Evolutionary conservation across 2,888 invertebrate genomes (phyloP), one percentile per base, ranked within the genome.

Genomic region (Odontomyia ornata): DNA sequence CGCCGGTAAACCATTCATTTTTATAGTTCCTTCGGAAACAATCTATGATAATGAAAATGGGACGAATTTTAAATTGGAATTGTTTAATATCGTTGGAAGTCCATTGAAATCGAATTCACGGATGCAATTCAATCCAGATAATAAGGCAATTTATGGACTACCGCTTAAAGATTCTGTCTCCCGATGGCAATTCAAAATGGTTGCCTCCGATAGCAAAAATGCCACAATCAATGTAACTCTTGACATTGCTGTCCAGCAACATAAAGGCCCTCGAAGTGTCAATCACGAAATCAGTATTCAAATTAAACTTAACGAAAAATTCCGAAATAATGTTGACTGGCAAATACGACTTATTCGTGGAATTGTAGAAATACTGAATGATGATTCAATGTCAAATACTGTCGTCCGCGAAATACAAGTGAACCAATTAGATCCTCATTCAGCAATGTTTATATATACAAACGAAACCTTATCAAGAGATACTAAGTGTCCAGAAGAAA

Each of bases 71-170:
- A 90, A 91, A 13, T 89, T 95, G 82, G 90, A 91, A 60, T 89
- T 96, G 82, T 89, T 92, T 80, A 91, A 93, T 81, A 91, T 91
- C 7, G 91, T n/a, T n/a, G n/a, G n/a, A n/a, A n/a, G n/a, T n/a
- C n/a, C n/a, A n/a, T n/a, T n/a, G n/a, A n/a, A n/a, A 82, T 88
- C 89, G 71, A 89, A 89, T 77, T 94, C 93, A 3, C 97, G 97
- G 96, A 89, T 97, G 79, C 94, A 95, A 84, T 95, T 96, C 83
- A 92, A 96, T 86, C 89, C 91, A 0, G 87, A 89, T 43, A 91
- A 90, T 9, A 91, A 93, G 81, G 93, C 93, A 85, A 90, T 97
- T 81, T 94, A 95, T 85, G 96, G 95, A 85, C n/a, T n/a, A n/a
- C n/a, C n/a, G n/a, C n/a, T n/a, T 81, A 91, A 92, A 81, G 94